Evolutionary conservation across 2,113 vertebrate genomes (phyloP), one percentile per base, ranked within the genome.

Genomic region (Dipodomys spectabilis): DNA sequence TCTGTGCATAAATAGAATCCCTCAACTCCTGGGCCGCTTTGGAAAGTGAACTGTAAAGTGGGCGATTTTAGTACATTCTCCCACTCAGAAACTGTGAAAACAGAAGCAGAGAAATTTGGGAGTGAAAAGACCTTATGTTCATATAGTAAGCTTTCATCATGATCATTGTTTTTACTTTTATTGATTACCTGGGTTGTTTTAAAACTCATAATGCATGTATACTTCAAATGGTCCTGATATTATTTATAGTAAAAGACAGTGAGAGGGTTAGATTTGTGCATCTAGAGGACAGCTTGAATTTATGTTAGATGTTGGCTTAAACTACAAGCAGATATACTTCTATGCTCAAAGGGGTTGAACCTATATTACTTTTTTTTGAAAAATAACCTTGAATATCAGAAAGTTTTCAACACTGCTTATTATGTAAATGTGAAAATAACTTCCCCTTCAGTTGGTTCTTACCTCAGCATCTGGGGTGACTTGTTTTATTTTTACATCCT

Each of bases 401-500:
- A 4, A 78, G 18, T 82, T 82, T 95, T 92, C 49, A 86, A 74
- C 3, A 64, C 39, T 60, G 30, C 30, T 60, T 74, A 83, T 53
- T 89, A 88, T 69, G 7, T 44, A 93, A 94, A 90, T 93, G n/a
- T 82, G 84, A 69, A 30, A 95, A 88, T 92, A 94, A 62, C 32
- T 73, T 93, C 67, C 64, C n/a, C 77, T 95, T 96, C 32, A 80
- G 27, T 77, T 64, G 94, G 86, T 80, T 32, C 83, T 84, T 89
- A 25, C 82, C 13, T 75, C 82, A 94, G 71, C 35, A 95, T 57
- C 79, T 95, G 75, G 64, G 95, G 72, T 88, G 94, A 71, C 75
- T 97, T 97, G 39, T 79, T 93, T 95, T 82, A 89, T 94, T 93
- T 95, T 86, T 80, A 73, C 57, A n/a, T 84, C 27, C 39, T 25